Base-by-base conservation (phyloP, 2,113 vertebrate species). In the Rhinichthys klamathensis region DNA sequence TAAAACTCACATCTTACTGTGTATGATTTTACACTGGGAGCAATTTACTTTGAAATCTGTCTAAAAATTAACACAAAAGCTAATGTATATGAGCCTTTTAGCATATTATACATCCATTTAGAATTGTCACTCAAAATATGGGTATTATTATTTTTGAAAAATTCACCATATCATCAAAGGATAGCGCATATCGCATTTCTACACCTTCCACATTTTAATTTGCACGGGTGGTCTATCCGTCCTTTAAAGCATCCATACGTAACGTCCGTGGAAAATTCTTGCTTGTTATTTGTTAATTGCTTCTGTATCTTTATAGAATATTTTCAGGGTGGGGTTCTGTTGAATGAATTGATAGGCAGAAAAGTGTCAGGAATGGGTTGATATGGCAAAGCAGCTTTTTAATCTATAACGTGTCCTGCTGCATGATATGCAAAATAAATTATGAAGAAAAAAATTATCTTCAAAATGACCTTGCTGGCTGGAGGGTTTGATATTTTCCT, bases 381-480 rank as follows among this genome's bases (percentile, higher is more conserved):
- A 95, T 93, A 93, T 86, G 92, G 91, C 85, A 90, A 91, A 94
- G 92, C 92, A 82, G 89, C 90, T 89, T 93, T 92, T 93, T 94
- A 91, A 92, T 88, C 89, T 82, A 5, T 49, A 84, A 89, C 83
- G 84, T 89, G 93, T 95, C 93, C 93, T 84, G 83, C 91, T 90
- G 91, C 83, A 91, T 92, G 91, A 93, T 92, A 94, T 93, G 93
- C 93, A 91, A 93, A 92, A 93, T 91, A 92, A 94, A 93, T 92
- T 88, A 91, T 91, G 91, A 94, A 89, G 84, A 87, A 87, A 91
- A 30, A 90, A 90, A 93, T 93, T 91, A 92, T 96, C 95, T 96
- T 93, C 89, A 92, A 61, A 93, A 92, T 94, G 95, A 95, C 95
- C 96, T 96, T 96, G 96, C 92, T 93, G 73, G 83, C 94, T 90